phyloP scores from a whole-genome alignment of 2,113 vertebrate species.

The Chlorocebus sabaeus region DNA sequence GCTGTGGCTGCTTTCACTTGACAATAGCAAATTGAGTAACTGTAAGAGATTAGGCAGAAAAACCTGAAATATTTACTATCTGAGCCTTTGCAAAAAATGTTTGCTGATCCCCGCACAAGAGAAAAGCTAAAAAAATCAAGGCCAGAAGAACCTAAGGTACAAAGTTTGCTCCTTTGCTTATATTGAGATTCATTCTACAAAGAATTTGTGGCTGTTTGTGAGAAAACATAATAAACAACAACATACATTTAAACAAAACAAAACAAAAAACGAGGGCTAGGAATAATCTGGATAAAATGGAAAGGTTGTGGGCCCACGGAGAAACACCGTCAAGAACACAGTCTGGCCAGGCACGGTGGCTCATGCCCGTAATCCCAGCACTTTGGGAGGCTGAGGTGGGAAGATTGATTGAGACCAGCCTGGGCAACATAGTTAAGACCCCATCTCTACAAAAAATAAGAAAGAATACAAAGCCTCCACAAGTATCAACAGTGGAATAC shows the following conservation, averaged over 20 bases:
- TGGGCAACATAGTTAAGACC: background rate
- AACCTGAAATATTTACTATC: background rate
- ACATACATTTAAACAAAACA: background rate
- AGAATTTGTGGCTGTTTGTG: background rate
- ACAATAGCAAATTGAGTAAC: background rate
- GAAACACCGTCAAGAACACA: background rate
- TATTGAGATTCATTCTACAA: background rate
- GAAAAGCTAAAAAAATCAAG: background rate
- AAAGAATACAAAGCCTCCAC: background rate
- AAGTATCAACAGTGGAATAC: background rate
- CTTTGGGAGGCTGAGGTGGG: too few relatives aligned
- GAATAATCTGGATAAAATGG: background rate
- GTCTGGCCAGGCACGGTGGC: too few relatives aligned
- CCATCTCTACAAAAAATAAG: background rate
- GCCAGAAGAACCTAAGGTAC: background rate
- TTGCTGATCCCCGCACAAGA: background rate
- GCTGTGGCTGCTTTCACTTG: background rate
- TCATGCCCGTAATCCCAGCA: too few relatives aligned
- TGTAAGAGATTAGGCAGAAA: background rate
- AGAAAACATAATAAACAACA: background rate
- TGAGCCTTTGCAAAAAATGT: background rate
- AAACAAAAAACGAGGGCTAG: background rate
- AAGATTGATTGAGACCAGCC: background rate
- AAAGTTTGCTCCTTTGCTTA: background rate
- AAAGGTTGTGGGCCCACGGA: background rate